Base-by-base conservation (phyloP, 2,113 vertebrate genomes). In the Rhadina sibilatrix region DNA sequence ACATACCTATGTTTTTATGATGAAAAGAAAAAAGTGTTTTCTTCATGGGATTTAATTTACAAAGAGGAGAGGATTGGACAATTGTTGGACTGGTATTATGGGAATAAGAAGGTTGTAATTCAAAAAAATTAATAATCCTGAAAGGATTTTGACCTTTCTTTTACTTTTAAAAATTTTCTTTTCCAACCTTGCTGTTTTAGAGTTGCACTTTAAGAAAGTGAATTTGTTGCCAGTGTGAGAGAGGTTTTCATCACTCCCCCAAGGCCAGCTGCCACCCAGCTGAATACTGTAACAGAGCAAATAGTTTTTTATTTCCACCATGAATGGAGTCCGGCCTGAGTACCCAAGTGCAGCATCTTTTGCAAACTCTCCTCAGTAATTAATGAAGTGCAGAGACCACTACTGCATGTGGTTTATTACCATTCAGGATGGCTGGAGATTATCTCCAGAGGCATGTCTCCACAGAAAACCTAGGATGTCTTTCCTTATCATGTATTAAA, bases 1-100 rank as follows among this genome's bases (percentile, higher is more conserved):
- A 66, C 31, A 5, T 86, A 93, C 47, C 52, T 87, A 52, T 38
- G 37, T 78, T 92, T 90, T 94, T 92, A 88, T 88, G 87, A 88
- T 81, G 79, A 93, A 93, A 94, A 96, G 23, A 38, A 49, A 90
- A 76, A 83, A 56, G 44, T 1, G 8, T 90, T 88, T 91, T 90
- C 37, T 93, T 91, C 25, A 27, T 66, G 49, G n/a, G 42, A 37
- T 83, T 96, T 95, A 86, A 96, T 94, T 90, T 89, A 77, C 65
- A 89, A 92, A 90, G 79, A 74, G 19, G 7, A 83, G 46, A 72
- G 11, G 30, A 65, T 23, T 86, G 14, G 42, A 87, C 54, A 88
- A 54, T 37, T 74, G 42, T 86, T 95, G 63, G 23, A 53, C 25
- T 50, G 13, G 16, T n/a, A 49, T 59, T 92, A 33, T 37, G 25